Evolutionary conservation across 2,113 vertebrate genomes (phyloP).

Genomic region (Octodon degus): DNA sequence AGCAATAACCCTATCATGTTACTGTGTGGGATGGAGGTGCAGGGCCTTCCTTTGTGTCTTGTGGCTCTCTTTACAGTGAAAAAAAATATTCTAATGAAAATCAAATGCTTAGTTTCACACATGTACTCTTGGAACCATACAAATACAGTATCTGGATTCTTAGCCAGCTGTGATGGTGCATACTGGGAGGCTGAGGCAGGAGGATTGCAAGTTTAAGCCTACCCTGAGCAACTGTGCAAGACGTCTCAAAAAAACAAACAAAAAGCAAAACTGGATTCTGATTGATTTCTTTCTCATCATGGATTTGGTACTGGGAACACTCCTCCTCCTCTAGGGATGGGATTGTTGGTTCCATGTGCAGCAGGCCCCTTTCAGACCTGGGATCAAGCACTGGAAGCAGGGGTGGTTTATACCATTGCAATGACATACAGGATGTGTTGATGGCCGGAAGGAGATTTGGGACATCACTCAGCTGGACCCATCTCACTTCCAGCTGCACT

Average conservation of each 20-base stretch:
- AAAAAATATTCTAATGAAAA: not conserved
- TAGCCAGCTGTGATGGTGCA: not conserved
- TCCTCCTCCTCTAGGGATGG: not conserved
- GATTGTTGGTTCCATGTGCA: not conserved
- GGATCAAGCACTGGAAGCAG: not conserved
- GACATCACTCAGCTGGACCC: rapidly evolving
- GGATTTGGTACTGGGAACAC: not conserved
- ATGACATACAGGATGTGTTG: not conserved
- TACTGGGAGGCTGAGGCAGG: not conserved
- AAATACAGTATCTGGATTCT: not conserved
- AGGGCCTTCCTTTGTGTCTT: not conserved
- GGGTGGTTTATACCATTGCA: not conserved
- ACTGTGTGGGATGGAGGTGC: not conserved
- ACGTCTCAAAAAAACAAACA: not conserved
- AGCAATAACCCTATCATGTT: constrained; percentile 31
- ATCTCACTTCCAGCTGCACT: not conserved
- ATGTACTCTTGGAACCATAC: not conserved
- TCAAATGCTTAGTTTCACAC: not conserved
- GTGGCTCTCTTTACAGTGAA: not conserved
- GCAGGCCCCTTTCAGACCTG: not conserved
- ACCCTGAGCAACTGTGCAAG: not conserved
- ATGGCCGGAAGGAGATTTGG: not conserved
- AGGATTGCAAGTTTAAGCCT: not conserved
- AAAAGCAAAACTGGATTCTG: not conserved
- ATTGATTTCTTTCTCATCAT: not conserved